Conservation (phyloP, 2,888 invertebrate genomes). For the Myathropa florea region DNA sequence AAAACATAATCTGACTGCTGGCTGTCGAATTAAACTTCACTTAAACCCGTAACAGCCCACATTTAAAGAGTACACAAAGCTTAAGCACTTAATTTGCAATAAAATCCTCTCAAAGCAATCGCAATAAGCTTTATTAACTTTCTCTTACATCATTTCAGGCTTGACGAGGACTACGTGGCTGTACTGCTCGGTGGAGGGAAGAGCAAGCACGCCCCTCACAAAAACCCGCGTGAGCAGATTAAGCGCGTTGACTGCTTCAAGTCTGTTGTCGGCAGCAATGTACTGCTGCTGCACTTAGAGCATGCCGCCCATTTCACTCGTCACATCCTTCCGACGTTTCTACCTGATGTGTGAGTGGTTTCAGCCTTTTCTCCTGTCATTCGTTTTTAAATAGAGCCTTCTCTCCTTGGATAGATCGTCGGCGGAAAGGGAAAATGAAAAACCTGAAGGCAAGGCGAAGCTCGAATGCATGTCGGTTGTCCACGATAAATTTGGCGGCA, state of each 20-base stretch:
- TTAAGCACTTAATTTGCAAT: neutral
- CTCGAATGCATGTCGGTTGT: conserved; percentile 85
- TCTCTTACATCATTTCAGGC: conserved; percentile 79
- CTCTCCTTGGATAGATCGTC: conserved; percentile 11
- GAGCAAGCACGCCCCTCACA: conserved; percentile 82
- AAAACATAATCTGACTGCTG: neutral
- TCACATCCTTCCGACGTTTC: conserved; percentile 85
- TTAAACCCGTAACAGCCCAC: neutral
- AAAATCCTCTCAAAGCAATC: conserved; percentile 3
- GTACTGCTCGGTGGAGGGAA: conserved; percentile 87
- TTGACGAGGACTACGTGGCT: conserved; percentile 83
- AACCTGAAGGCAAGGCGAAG: conserved; percentile 74
- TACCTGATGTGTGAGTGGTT: conserved; percentile 81
- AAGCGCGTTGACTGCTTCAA: conserved; percentile 84
- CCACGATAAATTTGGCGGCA: conserved; percentile 82
- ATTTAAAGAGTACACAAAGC: neutral
- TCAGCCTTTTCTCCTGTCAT: conserved; percentile 1
- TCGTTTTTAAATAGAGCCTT: neutral
- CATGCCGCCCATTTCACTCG: conserved; percentile 83
- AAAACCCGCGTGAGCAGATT: conserved; percentile 87
- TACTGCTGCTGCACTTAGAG: conserved; percentile 85
- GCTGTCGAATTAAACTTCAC: neutral
- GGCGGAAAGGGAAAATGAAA: conserved; percentile 35
- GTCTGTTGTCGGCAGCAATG: conserved; percentile 83
- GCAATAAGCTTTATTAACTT: conserved; percentile 5